These are phyloP conservation scores for Nomia melanderi DNA, from an alignment of 1,140 invertebrate species.

Conservation along the genomic window DNA sequence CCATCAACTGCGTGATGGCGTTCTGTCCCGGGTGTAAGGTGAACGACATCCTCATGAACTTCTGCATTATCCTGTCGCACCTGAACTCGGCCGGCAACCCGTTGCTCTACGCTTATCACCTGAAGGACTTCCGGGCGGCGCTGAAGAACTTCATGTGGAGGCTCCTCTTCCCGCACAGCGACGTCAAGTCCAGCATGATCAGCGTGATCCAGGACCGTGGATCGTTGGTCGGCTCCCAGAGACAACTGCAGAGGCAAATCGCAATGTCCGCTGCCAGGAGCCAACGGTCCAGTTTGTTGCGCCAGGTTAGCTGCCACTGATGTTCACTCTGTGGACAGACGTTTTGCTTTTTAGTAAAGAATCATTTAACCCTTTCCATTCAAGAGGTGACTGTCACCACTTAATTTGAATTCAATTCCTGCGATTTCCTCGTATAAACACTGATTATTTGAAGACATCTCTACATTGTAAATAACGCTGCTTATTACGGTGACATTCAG, in stretches of 20 bases:
- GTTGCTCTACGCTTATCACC: slow-evolving; percentile 93
- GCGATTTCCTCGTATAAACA: too few species aligned
- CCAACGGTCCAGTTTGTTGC: slow-evolving; percentile 21
- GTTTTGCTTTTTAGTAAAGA: too few species aligned
- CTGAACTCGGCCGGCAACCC: slow-evolving; percentile 94
- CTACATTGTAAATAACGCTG: too few species aligned
- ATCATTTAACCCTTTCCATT: too few species aligned
- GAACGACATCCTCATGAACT: slow-evolving; percentile 86
- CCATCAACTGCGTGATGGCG: slow-evolving; percentile 93
- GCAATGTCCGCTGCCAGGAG: background rate
- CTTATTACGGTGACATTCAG: too few species aligned
- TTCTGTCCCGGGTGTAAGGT: slow-evolving; percentile 87
- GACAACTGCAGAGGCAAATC: slow-evolving; percentile 38
- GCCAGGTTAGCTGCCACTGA: slow-evolving; percentile 18
- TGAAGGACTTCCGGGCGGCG: slow-evolving; percentile 91
- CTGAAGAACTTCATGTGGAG: slow-evolving; percentile 84
- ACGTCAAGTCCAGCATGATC: slow-evolving; percentile 51
- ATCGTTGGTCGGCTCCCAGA: slow-evolving; percentile 51
- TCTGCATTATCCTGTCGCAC: slow-evolving; percentile 93
- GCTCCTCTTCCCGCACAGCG: slow-evolving; percentile 47
- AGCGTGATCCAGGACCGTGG: slow-evolving; percentile 63
- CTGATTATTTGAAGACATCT: too few species aligned
- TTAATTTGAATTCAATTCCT: too few species aligned
- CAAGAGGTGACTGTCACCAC: too few species aligned
- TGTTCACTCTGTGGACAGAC: background rate